Conservation (phyloP, 2,797 vertebrate genomes). For the Myotis pilosus region DNA sequence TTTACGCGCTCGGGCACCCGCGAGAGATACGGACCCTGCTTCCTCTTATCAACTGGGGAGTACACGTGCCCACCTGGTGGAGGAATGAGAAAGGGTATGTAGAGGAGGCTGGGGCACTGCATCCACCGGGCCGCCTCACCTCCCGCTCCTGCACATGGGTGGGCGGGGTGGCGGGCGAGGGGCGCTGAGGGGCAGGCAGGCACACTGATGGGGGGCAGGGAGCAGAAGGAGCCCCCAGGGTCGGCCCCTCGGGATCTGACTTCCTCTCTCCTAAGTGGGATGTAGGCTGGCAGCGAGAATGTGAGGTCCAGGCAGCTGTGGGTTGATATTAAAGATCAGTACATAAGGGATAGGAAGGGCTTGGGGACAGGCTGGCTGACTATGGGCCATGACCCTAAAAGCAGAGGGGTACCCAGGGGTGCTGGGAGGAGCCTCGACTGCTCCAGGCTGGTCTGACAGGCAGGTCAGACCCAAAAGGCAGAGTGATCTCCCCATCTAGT, state of each 20-base stretch:
- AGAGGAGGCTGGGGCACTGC: conserved; percentile 84
- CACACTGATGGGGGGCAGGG: conserved; percentile 28
- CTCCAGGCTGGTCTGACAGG: background rate
- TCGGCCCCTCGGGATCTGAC: background rate
- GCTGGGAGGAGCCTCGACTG: background rate
- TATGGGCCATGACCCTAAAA: background rate
- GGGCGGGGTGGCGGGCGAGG: conserved; percentile 58
- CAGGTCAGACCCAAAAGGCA: background rate
- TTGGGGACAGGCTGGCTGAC: background rate
- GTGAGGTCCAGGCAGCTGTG: background rate
- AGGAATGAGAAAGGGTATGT: conserved; percentile 99
- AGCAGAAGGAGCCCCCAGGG: background rate
- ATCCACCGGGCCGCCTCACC: conserved; percentile 60
- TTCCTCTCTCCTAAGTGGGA: background rate
- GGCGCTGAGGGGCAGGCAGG: conserved; percentile 71
- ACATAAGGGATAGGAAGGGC: background rate
- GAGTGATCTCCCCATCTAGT: background rate
- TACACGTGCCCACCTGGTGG: conserved; percentile 96
- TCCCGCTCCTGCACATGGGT: conserved; percentile 66
- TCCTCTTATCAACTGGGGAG: conserved; percentile 98
- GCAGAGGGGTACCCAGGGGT: background rate
- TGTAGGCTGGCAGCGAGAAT: background rate
- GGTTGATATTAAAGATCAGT: background rate
- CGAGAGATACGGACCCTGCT: conserved; percentile 98
- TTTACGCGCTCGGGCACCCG: conserved; percentile 94